Percentiles rank a stretch among this genome's conserved stretches.
Evolutionary conservation across 2,888 invertebrate species (phyloP).

Genomic region (Crocallis elinguaria): DNA sequence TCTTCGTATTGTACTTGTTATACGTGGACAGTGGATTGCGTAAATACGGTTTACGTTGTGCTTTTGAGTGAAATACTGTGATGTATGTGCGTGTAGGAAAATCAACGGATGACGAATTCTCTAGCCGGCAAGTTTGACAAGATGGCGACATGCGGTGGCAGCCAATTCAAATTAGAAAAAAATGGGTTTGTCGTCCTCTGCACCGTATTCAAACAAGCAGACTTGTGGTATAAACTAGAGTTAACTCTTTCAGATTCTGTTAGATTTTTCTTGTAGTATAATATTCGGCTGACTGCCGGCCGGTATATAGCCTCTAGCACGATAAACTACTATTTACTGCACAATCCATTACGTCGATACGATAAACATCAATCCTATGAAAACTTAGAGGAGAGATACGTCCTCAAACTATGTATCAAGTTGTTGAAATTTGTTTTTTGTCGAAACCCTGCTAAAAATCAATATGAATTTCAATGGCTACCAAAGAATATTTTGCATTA

Average conservation of each 20-base stretch:
- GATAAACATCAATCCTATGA: too few species aligned
- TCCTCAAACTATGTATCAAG: too few species aligned
- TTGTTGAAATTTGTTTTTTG: too few species aligned
- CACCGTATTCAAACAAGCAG: background rate
- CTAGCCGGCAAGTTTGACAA: conserved; percentile 79
- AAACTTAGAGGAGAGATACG: too few species aligned
- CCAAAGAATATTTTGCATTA: too few species aligned
- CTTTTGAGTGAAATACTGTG: conserved; percentile 52
- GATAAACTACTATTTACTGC: too few species aligned
- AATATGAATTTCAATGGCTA: too few species aligned
- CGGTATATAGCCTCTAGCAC: too few species aligned
- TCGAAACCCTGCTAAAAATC: too few species aligned
- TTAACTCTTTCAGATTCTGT: background rate
- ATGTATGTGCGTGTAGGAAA: conserved; percentile 48
- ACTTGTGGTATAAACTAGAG: conserved; percentile 6
- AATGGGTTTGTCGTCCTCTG: conserved; percentile 26
- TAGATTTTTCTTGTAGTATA: background rate
- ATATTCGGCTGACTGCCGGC: background rate
- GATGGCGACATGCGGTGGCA: conserved; percentile 83
- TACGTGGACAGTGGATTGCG: conserved; percentile 62
- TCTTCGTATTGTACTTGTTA: conserved; percentile 52
- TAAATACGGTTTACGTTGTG: conserved; percentile 40
- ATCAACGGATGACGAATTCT: conserved; percentile 67
- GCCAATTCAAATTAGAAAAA: conserved; percentile 59
- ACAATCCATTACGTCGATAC: too few species aligned